A percentile compares a stretch with the other conserved stretches of the same genome.
phyloP scores from a whole-genome alignment of 2,113 vertebrate species.

The Corapipo altera region DNA sequence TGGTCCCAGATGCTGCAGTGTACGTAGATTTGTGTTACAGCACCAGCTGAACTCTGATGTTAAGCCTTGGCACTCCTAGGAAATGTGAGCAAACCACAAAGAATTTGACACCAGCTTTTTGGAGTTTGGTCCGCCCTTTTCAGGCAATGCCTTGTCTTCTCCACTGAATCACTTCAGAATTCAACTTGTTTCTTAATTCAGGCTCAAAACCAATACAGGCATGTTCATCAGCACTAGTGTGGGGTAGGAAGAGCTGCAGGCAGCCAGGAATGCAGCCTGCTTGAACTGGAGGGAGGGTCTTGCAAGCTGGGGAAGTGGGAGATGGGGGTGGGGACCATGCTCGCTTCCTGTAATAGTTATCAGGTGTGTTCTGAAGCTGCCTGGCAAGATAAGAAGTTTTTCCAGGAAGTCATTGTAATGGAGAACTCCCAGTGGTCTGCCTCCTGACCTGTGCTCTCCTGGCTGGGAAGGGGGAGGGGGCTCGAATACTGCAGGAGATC shows the following conservation, averaged over 20 bases:
- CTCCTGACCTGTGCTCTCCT: conserved; percentile 26
- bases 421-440: conserved; percentile 80
- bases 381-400: conserved; percentile 77
- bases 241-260: neutral
- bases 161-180: neutral
- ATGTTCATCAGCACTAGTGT: neutral
- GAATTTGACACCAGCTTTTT: neutral
- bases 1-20: neutral
- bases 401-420: conserved; percentile 83
- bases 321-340: neutral
- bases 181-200: neutral
- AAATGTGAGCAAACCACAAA: neutral
- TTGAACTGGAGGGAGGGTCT: neutral
- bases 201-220: rapidly evolving
- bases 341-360: conserved; percentile 62
- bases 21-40: neutral
- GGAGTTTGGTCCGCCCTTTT: neutral
- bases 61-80: neutral
- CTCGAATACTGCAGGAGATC: neutral
- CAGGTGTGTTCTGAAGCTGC: conserved; percentile 71
- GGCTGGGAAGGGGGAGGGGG: conserved; percentile 51
- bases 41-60: neutral
- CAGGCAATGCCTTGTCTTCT: neutral
- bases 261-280: neutral
- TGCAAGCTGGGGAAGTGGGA: neutral